Base-by-base conservation (phyloP, 2,113 vertebrate species). In the Ornithorhynchus anatinus region DNA sequence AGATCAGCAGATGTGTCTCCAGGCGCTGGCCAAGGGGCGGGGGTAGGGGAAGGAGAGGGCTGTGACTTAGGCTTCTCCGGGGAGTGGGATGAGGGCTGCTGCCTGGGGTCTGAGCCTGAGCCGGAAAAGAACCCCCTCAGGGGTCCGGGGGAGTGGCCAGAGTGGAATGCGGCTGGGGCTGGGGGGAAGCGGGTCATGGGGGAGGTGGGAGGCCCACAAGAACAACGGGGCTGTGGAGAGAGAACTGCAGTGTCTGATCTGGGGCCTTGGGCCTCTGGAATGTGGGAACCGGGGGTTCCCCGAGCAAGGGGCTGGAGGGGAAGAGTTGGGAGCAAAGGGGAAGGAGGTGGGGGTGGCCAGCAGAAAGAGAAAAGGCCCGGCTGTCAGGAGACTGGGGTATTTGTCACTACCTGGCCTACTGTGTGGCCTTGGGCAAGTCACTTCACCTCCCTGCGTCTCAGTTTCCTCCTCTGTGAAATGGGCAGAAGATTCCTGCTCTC, bases 1-100 rank as follows among this genome's bases (percentile, higher is more conserved):
- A 27, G 77, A 56, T 69, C 75, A 84, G 66, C 80, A 85, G 78
- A 84, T 64, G 65, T 68, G 59, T 81, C 43, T 38, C 25, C 56
- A 72, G 60, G 40, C 57, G 83, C 37, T 53, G 57, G 78, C 80
- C 86, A 81, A 80, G 60, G 72, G 75, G 57, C 66, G 74, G 50
- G 65, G 40, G 68, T 38, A 68, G 61, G 64, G 38, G 42, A 62
- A 33, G 61, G 53, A 62, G 64, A 67, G 53, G 57, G 51, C 72
- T 76, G 52, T 38, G 66, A 79, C 27, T 56, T 61, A 54, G 44
- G 63, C 64, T 70, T 43, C 66, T 45, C 25, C 45, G 45, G 25
- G 45, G 45, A 27, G 14, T 27, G 29, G 45, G 45, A 22, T 27
- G 65, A 57, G 42, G 59, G 69, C 42, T 63, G 52, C 54, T 60